These are phyloP conservation scores for Ariolimax columbianus DNA, from an alignment of 2,888 invertebrate genomes.

Conservation along the genomic window DNA sequence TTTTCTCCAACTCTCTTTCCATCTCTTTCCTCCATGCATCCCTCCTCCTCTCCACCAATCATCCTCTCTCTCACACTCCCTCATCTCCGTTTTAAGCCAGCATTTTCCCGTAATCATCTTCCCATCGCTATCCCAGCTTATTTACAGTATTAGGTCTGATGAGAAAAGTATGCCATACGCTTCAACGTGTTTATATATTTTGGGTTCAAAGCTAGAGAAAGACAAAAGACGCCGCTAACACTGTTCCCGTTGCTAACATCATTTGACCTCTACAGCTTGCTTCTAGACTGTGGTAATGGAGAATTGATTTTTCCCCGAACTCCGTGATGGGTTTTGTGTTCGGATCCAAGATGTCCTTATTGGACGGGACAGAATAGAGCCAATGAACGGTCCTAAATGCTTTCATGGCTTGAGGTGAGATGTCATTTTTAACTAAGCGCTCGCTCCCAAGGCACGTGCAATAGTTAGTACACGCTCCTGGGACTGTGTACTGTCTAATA, in stretches of 20 bases:
- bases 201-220: background rate
- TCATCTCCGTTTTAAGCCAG: background rate
- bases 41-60: background rate
- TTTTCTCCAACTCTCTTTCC: background rate
- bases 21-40: background rate
- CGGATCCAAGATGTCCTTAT: too few species aligned
- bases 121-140: background rate
- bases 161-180: background rate
- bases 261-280: background rate
- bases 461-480: too few species aligned
- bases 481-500: too few species aligned
- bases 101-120: background rate
- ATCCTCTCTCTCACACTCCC: background rate
- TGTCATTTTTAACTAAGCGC: too few species aligned
- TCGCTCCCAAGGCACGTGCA: too few species aligned
- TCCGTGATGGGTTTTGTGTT: too few species aligned
- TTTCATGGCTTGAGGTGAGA: too few species aligned
- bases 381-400: too few species aligned
- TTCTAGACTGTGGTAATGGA: background rate
- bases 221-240: background rate
- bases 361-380: too few species aligned
- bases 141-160: constrained; percentile 6
- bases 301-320: background rate
- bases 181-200: background rate
- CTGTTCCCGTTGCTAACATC: background rate